A percentile compares a stretch with the other conserved stretches of the same genome.
Evolutionary conservation across 2,797 vertebrate species (phyloP).

Genomic region (Orientallactaga sibirica): DNA sequence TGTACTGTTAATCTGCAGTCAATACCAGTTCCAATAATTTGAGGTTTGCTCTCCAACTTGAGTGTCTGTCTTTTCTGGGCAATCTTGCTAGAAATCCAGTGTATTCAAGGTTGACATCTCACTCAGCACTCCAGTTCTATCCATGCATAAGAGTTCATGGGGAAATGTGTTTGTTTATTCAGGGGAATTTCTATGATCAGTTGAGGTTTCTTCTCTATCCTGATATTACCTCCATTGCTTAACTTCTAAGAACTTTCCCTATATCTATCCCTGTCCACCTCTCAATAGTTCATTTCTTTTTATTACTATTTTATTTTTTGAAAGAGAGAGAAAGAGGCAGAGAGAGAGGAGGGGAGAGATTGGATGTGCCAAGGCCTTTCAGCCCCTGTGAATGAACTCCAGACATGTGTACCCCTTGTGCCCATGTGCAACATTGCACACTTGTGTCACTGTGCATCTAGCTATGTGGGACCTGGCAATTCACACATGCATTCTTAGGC

Average conservation of each 20-base stretch:
- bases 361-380: no score
- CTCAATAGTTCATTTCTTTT: no score
- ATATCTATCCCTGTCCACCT: background rate
- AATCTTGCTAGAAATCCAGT: background rate
- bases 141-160: background rate
- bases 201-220: background rate
- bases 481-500: no score
- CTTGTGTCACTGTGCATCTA: no score
- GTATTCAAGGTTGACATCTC: background rate
- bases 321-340: no score
- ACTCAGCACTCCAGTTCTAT: background rate
- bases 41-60: background rate
- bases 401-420: no score
- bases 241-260: background rate
- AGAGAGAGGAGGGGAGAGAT: no score
- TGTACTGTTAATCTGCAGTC: background rate
- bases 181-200: background rate
- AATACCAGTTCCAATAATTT: background rate
- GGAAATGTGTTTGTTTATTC: background rate
- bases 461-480: no score
- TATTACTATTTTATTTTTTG: no score
- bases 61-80: background rate
- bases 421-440: no score
- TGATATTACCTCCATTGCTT: background rate
- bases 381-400: no score